Conservation (phyloP, 2,888 invertebrate species). For the Meiosimyza platycephala region DNA sequence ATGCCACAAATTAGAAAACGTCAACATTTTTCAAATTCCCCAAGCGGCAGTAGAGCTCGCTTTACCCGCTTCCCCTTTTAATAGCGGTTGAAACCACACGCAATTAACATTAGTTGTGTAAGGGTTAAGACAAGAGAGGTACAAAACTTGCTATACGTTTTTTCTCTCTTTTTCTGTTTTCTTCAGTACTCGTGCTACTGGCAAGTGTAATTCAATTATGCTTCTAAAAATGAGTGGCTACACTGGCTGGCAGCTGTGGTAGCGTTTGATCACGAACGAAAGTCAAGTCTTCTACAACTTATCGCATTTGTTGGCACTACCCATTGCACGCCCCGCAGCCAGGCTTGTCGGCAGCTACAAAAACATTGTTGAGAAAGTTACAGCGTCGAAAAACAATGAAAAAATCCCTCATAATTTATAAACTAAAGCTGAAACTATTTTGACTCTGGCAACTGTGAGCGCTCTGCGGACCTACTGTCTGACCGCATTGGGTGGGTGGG, state of each 20-base stretch:
- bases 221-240: slow-evolving; percentile 17
- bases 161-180: no score
- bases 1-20: slow-evolving; percentile 7
- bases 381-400: slow-evolving; percentile 2
- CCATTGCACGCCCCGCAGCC: neutral
- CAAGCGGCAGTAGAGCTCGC: neutral
- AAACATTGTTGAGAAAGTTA: slow-evolving; percentile 10
- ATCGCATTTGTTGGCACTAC: slow-evolving; percentile 4
- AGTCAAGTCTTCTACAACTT: slow-evolving; percentile 14
- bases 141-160: neutral
- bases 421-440: slow-evolving; percentile 1
- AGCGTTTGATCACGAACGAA: neutral
- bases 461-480: neutral
- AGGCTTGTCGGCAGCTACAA: neutral
- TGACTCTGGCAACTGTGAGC: neutral
- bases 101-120: slow-evolving; percentile 1
- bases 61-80: neutral
- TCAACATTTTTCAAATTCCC: slow-evolving; percentile 14
- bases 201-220: slow-evolving; percentile 29
- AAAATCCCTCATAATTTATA: slow-evolving; percentile 13
- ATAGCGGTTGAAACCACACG: slow-evolving; percentile 9
- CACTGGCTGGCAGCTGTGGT: neutral
- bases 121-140: neutral
- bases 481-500: neutral
- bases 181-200: neutral